phyloP scores from a whole-genome alignment of 1,140 invertebrate genomes.

The Pogonomyrmex barbatus region DNA sequence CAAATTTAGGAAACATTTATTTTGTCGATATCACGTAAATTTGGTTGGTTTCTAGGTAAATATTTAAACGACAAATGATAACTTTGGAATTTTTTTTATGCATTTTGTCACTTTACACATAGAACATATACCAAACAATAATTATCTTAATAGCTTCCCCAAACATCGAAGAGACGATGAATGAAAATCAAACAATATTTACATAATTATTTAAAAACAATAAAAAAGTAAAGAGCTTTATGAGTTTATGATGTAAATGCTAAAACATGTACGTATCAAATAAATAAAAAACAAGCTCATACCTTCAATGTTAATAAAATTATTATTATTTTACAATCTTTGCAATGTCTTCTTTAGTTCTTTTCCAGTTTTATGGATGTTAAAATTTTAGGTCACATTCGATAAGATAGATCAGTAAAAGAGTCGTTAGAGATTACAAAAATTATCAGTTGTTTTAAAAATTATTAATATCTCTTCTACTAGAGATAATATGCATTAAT shows the following conservation, averaged over 20 bases:
- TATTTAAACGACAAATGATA: constrained; percentile 17
- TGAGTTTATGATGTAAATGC: too few species aligned
- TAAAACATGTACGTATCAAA: too few species aligned
- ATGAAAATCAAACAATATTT: not conserved
- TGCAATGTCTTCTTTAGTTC: not conserved
- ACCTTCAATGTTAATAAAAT: too few species aligned
- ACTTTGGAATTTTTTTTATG: not conserved
- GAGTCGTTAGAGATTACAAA: not conserved
- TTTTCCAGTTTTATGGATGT: not conserved
- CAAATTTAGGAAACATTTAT: not conserved
- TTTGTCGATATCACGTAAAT: not conserved
- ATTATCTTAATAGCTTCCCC: not conserved
- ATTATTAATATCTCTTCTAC: constrained; percentile 36
- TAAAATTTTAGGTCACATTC: not conserved
- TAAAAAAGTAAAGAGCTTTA: too few species aligned
- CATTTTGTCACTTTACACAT: not conserved
- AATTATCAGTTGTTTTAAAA: constrained; percentile 41
- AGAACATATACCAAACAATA: constrained; percentile 18
- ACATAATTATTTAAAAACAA: not conserved
- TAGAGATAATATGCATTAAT: not conserved
- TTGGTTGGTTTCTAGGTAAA: not conserved
- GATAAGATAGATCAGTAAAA: constrained; percentile 2
- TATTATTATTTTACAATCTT: too few species aligned
- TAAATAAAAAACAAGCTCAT: too few species aligned
- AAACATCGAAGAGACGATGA: not conserved